Percentiles rank a stretch among this genome's conserved stretches.
Conservation (phyloP, 2,113 vertebrate genomes). For the Scatophagus argus region DNA sequence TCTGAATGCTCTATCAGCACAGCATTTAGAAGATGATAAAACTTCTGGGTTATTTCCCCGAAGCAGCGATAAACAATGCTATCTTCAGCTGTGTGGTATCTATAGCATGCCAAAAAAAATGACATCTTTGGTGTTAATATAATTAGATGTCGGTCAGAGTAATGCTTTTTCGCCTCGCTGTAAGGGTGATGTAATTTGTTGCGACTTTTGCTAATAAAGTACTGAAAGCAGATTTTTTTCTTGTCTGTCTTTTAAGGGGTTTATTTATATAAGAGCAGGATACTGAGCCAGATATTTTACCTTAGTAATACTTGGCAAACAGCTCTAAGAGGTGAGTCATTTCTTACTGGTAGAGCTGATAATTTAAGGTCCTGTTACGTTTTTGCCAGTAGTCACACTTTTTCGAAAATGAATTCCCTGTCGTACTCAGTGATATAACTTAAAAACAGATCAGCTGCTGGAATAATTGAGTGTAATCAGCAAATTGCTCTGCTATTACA, state of each 20-base stretch:
- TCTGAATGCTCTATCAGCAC: neutral
- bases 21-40: conserved; percentile 34
- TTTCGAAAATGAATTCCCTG: conserved; percentile 56
- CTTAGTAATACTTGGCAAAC: conserved; percentile 49
- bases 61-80: conserved; percentile 55
- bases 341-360: conserved; percentile 31
- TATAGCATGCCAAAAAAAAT: conserved; percentile 57
- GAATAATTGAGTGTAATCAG: conserved; percentile 58
- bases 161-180: conserved; percentile 50
- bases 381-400: conserved; percentile 29
- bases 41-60: conserved; percentile 23
- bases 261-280: conserved; percentile 56
- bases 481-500: conserved; percentile 49
- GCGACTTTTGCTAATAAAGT: conserved; percentile 68
- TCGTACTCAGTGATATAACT: conserved; percentile 33
- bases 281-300: conserved; percentile 50
- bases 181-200: conserved; percentile 72
- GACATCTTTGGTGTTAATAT: conserved; percentile 74
- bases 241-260: conserved; percentile 27
- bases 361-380: conserved; percentile 38
- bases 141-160: conserved; percentile 78
- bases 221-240: conserved; percentile 40
- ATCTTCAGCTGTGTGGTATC: conserved; percentile 32
- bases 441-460: conserved; percentile 44
- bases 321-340: conserved; percentile 55